phyloP scores from a whole-genome alignment of 2,797 vertebrate genomes.

The Myoxocephalus aenaeus region DNA sequence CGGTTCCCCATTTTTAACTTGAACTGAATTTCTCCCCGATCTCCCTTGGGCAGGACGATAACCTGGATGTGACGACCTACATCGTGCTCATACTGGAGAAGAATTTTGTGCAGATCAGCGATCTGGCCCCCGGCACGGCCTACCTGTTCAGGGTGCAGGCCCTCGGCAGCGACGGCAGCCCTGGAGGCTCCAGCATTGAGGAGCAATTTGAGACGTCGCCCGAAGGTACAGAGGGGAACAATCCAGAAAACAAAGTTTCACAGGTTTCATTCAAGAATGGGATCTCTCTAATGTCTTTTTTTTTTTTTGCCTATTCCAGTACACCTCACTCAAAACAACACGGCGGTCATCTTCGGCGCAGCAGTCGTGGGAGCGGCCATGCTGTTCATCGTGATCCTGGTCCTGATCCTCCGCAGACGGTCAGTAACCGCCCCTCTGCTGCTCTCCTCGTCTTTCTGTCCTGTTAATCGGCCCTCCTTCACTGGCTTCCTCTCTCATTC shows the following conservation, averaged over 20 bases:
- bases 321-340: slow-evolving; percentile 64
- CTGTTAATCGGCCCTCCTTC: slow-evolving; percentile 52
- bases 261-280: not conserved
- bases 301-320: slow-evolving; percentile 49
- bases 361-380: slow-evolving; percentile 75
- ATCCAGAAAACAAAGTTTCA: not conserved
- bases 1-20: not conserved
- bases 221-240: slow-evolving; percentile 72
- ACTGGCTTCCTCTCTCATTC: slow-evolving; percentile 69
- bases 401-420: slow-evolving; percentile 87
- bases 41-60: slow-evolving; percentile 73
- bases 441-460: slow-evolving; percentile 23
- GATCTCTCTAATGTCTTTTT: slow-evolving; percentile 15
- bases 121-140: slow-evolving; percentile 86
- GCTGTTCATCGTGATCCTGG: slow-evolving; percentile 76
- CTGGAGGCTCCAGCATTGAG: slow-evolving; percentile 86
- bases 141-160: slow-evolving; percentile 94
- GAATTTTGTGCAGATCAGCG: slow-evolving; percentile 85
- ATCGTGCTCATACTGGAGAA: slow-evolving; percentile 89
- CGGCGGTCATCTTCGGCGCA: slow-evolving; percentile 81
- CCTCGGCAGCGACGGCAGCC: slow-evolving; percentile 82
- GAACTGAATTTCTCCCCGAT: not conserved
- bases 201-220: slow-evolving; percentile 91
- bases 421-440: slow-evolving; percentile 65
- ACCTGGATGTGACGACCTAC: slow-evolving; percentile 87